These are phyloP conservation scores for Hymenopus coronatus DNA, from an alignment of 2,888 invertebrate species.

Conservation along the genomic window DNA sequence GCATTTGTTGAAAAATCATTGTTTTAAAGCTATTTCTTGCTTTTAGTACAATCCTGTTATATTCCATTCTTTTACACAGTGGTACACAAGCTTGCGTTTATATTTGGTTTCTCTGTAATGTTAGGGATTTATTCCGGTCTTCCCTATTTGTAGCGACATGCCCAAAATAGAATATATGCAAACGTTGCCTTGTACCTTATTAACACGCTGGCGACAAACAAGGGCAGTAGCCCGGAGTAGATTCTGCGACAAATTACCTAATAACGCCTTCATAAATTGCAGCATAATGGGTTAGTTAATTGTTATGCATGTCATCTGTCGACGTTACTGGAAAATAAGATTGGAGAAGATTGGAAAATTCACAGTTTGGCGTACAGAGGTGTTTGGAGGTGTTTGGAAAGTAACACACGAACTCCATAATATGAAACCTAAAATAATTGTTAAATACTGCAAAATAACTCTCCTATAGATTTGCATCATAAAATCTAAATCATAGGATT, in stretches of 20 bases:
- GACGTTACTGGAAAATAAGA: background rate
- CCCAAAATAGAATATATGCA: background rate
- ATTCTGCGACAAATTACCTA: background rate
- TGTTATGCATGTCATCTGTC: background rate
- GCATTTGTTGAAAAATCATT: too few relatives aligned
- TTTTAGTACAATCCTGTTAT: too few relatives aligned
- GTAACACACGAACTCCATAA: background rate
- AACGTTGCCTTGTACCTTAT: background rate
- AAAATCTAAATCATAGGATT: too few relatives aligned
- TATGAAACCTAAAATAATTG: too few relatives aligned
- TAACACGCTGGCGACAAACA: background rate
- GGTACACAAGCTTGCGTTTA: too few relatives aligned
- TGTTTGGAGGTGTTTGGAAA: background rate
- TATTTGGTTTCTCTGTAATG: too few relatives aligned
- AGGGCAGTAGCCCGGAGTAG: background rate
- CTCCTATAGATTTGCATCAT: too few relatives aligned
- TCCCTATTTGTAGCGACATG: background rate
- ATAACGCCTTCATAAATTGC: background rate
- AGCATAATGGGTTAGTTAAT: background rate
- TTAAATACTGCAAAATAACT: too few relatives aligned
- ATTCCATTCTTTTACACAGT: too few relatives aligned
- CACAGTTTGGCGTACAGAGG: background rate
- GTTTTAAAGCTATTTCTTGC: too few relatives aligned
- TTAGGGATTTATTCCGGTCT: background rate
- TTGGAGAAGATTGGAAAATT: background rate